Evolutionary conservation across 2,113 vertebrate genomes (phyloP), one percentile per base, ranked within the genome.

Genomic region (Columba livia): DNA sequence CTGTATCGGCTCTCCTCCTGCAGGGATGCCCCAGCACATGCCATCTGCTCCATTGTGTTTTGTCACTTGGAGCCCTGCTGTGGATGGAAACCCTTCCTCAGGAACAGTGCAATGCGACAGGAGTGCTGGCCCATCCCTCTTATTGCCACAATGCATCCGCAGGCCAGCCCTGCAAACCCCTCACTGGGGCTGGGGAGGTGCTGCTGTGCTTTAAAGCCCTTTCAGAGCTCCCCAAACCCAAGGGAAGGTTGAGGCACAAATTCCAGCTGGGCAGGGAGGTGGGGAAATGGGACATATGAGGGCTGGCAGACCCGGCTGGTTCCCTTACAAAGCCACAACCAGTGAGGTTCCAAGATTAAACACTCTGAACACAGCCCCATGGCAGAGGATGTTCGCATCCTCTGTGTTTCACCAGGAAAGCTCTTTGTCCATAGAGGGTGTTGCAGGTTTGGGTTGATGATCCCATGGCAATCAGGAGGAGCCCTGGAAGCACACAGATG

Each of bases 71-170:
- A 77, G 17, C 38, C 57, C 29, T 38, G 25, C 36, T 28, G 31
- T 16, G 34, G 31, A 25, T 11, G 66, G 48, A 73, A 29, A 42
- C 26, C 66, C 20, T 67, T 79, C 40, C 58, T 18, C 21, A 50
- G 66, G n/a, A 17, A 16, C 0, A 8, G 29, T 31, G 48, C 1
- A 0, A 21, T 12, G 54, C 51, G 15, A 4, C 13, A 17, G 0
- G 0, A 64, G 14, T 8, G 3, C 50, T 58, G 28, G 64, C 28
- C 23, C 24, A 40, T 54, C 47, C 34, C 34, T 78, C 57, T 60
- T 7, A 44, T 17, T 44, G 42, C 42, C 42, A 44, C 42, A 1
- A 25, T 42, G 12, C 26, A 71, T 21, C 44, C 29, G 14, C 15
- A 57, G 36, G 6, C 11, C 42, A 78, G 58, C 25, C 24, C 58